Base-by-base conservation (phyloP, 2,797 vertebrate genomes). In the Hafferia zeledoni region DNA sequence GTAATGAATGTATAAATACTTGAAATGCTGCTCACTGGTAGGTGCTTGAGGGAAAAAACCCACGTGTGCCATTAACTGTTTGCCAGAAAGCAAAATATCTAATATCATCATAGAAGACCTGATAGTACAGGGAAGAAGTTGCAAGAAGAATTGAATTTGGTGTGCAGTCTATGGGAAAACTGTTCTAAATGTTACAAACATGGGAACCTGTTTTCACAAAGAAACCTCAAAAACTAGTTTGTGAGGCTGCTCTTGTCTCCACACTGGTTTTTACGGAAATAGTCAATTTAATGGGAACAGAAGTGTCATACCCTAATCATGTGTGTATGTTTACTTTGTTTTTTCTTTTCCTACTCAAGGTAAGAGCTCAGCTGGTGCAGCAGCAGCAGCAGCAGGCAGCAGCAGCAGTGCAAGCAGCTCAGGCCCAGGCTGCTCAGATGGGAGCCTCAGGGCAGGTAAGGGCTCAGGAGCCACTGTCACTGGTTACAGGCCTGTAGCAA, bases 361-460 rank as follows among this genome's bases (percentile, higher is more conserved):
- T 98, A 65, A 98, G 99, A 93, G 95, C 98, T 72, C 97, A 98
- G 15, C 96, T 98, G 92, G 97, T 97, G 4, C 52, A 53, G 17
- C 98, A 98, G 76, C 98, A 98, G 81, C 98, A 98, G 83, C 96
- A 97, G 69, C 96, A 97, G 47, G 95, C 96, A 44, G 93, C 95
- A 1, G 95, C 96, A 72, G 94, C 95, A 41, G 90, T 96, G 37
- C 89, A 96, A n/a, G 95, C 95, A 84, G 97, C 97, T 65, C 96
- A 97, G 7, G 98, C 97, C 13, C 98, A 99, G n/a, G 98, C 98
- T 33, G 98, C 97, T 37, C 98, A 99, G 94, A 98, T 98, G 95
- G 87, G 96, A 68, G 94, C 97, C 33, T 94, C 97, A 63, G 98
- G 98, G 90, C 98, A 99, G 99, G 99, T 99, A 98, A 99, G 99